Percentiles rank a stretch among this genome's conserved stretches.
These are phyloP conservation scores for Crepidodera aurea DNA, from an alignment of 2,888 invertebrate genomes.

Conservation along the genomic window DNA sequence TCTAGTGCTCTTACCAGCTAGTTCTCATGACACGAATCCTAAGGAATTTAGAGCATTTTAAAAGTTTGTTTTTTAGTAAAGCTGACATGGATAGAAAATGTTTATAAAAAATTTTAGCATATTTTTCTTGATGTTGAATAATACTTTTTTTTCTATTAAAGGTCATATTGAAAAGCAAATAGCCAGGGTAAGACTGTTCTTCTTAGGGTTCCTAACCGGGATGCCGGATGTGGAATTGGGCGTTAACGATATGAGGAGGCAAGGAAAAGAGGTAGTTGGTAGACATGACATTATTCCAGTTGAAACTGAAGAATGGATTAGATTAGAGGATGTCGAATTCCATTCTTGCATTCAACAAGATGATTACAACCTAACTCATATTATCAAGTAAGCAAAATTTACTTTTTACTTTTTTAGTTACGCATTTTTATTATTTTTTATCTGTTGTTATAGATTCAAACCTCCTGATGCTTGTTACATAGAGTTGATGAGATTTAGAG, in stretches of 20 bases:
- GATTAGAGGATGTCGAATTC: constrained; percentile 92
- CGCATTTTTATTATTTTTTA: too few species aligned
- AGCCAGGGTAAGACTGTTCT: constrained; percentile 93
- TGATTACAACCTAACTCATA: constrained; percentile 85
- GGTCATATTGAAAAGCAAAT: constrained; percentile 84
- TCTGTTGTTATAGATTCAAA: constrained; percentile 79
- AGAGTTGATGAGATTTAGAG: constrained; percentile 94
- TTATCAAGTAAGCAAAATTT: constrained; percentile 80
- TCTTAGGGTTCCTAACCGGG: constrained; percentile 94
- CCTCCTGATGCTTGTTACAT: constrained; percentile 98
- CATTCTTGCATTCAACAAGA: constrained; percentile 92
- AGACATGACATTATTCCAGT: constrained; percentile 99
- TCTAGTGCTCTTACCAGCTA: too few species aligned
- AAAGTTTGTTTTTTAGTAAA: too few species aligned
- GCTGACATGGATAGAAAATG: too few species aligned
- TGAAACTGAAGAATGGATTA: constrained; percentile 99
- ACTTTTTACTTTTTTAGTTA: too few species aligned
- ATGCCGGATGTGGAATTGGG: constrained; percentile 98
- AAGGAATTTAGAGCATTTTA: too few species aligned
- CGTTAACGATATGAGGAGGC: constrained; percentile 95
- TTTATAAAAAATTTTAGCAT: too few species aligned
- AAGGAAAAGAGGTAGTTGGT: constrained; percentile 99
- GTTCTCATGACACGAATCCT: too few species aligned
- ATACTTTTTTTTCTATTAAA: constrained; percentile 33
- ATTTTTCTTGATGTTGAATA: too few species aligned